Percentiles rank a stretch among this genome's conserved stretches.
These are phyloP conservation scores for Gyrodactylus bullatarudis DNA, from an alignment of 1,140 invertebrate genomes.

Conservation along the genomic window DNA sequence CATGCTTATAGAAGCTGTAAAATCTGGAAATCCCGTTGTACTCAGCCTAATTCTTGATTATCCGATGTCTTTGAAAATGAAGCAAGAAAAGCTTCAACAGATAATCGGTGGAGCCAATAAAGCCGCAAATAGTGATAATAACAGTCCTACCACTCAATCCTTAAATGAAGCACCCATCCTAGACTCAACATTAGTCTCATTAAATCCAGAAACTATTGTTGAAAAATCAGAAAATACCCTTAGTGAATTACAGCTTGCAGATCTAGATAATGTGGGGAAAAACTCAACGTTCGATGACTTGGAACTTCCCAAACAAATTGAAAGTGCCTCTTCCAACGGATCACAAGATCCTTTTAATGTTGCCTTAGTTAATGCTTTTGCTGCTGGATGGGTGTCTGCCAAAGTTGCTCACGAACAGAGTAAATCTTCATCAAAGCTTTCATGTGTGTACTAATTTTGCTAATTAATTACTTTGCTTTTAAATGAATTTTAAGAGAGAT, in stretches of 20 bases:
- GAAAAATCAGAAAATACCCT: background rate
- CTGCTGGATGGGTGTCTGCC: background rate
- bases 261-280: background rate
- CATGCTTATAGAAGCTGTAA: slow-evolving; percentile 24
- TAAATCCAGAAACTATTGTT: too few relatives aligned
- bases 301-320: background rate
- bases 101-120: background rate
- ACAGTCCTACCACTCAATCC: background rate
- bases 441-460: background rate
- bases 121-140: background rate
- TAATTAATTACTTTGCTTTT: too few relatives aligned
- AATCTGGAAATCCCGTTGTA: slow-evolving; percentile 20
- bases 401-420: background rate
- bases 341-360: background rate
- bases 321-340: background rate
- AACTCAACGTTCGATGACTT: background rate
- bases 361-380: background rate
- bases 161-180: too few relatives aligned
- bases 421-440: background rate
- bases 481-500: too few relatives aligned
- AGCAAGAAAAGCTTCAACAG: background rate
- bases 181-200: too few relatives aligned
- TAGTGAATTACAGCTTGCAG: background rate
- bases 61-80: background rate
- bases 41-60: slow-evolving; percentile 16